Conservation (phyloP, 2,888 invertebrate species). For the Dasypolia templi region DNA sequence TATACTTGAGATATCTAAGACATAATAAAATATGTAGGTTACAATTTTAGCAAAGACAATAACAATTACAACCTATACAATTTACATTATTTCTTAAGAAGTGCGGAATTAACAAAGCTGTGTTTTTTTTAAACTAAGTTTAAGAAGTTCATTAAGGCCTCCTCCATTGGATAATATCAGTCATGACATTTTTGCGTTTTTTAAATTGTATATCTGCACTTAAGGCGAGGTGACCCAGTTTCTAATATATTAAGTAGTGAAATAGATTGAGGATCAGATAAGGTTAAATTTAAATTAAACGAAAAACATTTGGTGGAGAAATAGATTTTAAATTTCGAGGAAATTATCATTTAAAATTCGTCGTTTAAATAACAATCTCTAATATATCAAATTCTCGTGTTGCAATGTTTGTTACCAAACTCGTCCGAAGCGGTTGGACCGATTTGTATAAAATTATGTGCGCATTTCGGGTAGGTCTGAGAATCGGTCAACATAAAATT, state of each 20-base stretch:
- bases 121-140: constrained; percentile 11
- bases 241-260: background rate
- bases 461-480: too few species aligned
- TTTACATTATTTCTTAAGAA: constrained; percentile 1
- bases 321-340: background rate
- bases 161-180: constrained; percentile 42
- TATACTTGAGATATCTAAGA: constrained; percentile 37
- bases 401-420: too few species aligned
- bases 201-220: background rate
- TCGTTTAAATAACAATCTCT: background rate
- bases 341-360: background rate
- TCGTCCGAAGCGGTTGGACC: too few species aligned
- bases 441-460: too few species aligned
- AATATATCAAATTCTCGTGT: too few species aligned
- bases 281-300: background rate
- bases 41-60: constrained; percentile 35
- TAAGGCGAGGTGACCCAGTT: background rate
- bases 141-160: constrained; percentile 48
- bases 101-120: constrained; percentile 24
- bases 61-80: constrained; percentile 23
- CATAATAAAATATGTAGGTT: constrained; percentile 47
- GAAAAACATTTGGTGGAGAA: background rate
- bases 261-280: background rate
- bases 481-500: too few species aligned
- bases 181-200: constrained; percentile 21